phyloP scores from a whole-genome alignment of 2,797 vertebrate genomes.

The Tragopan temminckii region DNA sequence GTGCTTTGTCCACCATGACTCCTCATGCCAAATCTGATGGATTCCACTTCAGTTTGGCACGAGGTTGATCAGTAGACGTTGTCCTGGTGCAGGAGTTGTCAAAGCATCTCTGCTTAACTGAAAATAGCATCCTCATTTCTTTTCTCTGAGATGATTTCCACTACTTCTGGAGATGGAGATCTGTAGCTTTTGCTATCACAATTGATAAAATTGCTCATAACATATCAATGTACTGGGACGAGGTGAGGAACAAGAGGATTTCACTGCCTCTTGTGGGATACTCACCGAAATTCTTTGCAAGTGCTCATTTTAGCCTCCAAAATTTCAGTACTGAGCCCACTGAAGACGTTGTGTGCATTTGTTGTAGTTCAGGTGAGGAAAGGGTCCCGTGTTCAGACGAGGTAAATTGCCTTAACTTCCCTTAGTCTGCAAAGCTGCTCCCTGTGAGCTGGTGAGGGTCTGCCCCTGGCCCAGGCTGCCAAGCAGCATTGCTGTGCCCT shows the following conservation, averaged over 20 bases:
- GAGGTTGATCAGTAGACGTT: fast-evolving
- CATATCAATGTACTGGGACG: fast-evolving
- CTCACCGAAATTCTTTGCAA: fast-evolving
- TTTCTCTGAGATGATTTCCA: not conserved
- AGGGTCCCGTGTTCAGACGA: no score
- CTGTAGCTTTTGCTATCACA: not conserved
- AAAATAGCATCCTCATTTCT: not conserved
- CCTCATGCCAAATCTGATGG: fast-evolving
- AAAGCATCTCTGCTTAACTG: not conserved
- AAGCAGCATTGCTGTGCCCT: no score
- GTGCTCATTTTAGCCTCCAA: not conserved
- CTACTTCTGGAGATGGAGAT: not conserved
- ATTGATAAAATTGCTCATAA: fast-evolving
- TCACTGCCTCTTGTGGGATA: not conserved
- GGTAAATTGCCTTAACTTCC: fast-evolving
- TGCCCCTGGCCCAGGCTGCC: not conserved
- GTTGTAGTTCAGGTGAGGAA: not conserved
- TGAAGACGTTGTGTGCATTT: not conserved
- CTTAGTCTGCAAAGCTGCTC: not conserved
- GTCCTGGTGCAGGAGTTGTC: not conserved
- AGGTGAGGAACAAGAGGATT: not conserved
- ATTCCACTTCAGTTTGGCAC: fast-evolving
- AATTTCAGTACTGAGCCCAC: not conserved
- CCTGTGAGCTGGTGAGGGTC: fast-evolving
- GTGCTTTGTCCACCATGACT: fast-evolving